Evolutionary conservation across 2,113 vertebrate genomes (phyloP).

Genomic region (Rissa tridactyla): DNA sequence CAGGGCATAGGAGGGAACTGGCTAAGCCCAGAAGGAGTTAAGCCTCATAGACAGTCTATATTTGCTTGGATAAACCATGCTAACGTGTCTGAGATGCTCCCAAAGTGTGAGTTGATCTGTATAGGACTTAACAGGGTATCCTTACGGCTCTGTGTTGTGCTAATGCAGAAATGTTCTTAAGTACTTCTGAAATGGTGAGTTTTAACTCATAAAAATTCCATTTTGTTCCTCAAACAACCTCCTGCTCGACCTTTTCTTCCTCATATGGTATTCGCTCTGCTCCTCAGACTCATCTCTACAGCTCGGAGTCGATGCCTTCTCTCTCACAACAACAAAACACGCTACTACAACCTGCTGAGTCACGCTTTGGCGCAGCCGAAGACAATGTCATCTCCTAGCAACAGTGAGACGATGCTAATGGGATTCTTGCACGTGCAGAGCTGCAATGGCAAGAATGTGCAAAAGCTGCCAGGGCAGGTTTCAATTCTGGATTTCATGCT

Average conservation of each 20-base stretch:
- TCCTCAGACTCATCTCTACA: background rate
- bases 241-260: background rate
- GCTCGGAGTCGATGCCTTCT: background rate
- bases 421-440: background rate
- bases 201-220: background rate
- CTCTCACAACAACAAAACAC: background rate
- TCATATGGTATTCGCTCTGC: accelerated
- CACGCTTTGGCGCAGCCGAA: background rate
- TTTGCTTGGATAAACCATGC: background rate
- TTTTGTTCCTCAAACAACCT: background rate
- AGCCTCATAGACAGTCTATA: background rate
- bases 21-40: background rate
- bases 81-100: background rate
- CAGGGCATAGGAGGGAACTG: background rate
- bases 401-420: background rate
- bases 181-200: background rate
- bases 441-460: background rate
- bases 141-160: background rate
- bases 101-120: background rate
- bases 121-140: background rate
- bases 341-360: conserved; percentile 27
- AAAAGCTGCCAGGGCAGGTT: background rate
- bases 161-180: background rate
- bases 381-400: background rate
- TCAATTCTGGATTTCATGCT: background rate